Conservation (phyloP, 2,888 invertebrate genomes). For the Lobophora halterata region DNA sequence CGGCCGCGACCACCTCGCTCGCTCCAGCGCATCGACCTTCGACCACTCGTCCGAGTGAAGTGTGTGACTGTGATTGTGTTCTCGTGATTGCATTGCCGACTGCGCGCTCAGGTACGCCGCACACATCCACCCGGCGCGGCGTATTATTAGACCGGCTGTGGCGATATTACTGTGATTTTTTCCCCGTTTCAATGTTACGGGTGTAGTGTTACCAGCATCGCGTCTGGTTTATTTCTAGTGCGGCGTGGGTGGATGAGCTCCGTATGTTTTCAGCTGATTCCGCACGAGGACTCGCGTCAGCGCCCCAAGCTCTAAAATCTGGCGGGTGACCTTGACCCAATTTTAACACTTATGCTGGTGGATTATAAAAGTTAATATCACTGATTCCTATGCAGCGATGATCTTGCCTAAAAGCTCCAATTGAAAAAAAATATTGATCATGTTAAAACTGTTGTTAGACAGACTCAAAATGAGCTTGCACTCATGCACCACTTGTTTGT, state of each 20-base stretch:
- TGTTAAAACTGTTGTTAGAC: background rate
- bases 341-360: constrained; percentile 39
- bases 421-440: too few relatives aligned
- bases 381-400: too few relatives aligned
- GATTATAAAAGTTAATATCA: constrained; percentile 22
- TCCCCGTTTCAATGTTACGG: constrained; percentile 58
- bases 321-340: constrained; percentile 71
- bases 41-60: constrained; percentile 77
- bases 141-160: constrained; percentile 43
- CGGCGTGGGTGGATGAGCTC: constrained; percentile 60
- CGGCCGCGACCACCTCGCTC: constrained; percentile 72
- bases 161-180: constrained; percentile 48
- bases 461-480: background rate
- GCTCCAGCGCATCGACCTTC: constrained; percentile 71
- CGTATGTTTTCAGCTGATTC: constrained; percentile 44
- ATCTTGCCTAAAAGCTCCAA: too few relatives aligned
- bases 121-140: constrained; percentile 37
- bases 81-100: constrained; percentile 48
- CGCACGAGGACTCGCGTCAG: constrained; percentile 36
- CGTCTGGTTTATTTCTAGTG: constrained; percentile 73
- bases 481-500: constrained; percentile 7
- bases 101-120: constrained; percentile 47
- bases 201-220: constrained; percentile 71
- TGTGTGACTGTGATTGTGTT: constrained; percentile 76
- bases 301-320: constrained; percentile 34